These are phyloP conservation scores for Macropis europaea DNA, from an alignment of 2,888 invertebrate genomes.

Conservation along the genomic window DNA sequence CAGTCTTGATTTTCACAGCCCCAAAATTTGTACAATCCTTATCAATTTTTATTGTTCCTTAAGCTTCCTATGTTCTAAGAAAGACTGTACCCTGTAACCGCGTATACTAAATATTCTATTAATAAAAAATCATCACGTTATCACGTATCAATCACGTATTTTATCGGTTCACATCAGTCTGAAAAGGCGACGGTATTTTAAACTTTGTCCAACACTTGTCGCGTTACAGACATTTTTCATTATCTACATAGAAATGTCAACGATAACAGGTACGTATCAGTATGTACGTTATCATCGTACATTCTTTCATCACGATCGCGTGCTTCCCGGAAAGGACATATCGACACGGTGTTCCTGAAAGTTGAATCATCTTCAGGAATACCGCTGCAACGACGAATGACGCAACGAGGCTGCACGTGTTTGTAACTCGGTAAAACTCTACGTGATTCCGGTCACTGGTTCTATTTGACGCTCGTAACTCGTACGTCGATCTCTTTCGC, in stretches of 20 bases:
- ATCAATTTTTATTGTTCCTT: no score
- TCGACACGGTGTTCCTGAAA: not conserved
- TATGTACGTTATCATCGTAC: not conserved
- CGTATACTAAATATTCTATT: no score
- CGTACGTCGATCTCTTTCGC: not conserved
- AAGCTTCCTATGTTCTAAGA: no score
- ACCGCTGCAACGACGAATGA: constrained; percentile 22
- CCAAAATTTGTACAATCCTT: no score
- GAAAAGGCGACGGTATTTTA: no score
- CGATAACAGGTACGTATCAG: no score
- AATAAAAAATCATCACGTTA: no score
- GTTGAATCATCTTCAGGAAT: constrained; percentile 46
- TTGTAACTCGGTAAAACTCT: not conserved
- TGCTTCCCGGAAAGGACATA: not conserved
- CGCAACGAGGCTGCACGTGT: constrained; percentile 27
- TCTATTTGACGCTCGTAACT: not conserved
- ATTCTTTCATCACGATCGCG: not conserved
- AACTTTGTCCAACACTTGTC: not conserved
- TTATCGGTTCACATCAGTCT: not conserved
- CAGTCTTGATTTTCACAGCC: no score
- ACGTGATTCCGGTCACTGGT: constrained; percentile 15
- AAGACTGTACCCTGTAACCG: no score
- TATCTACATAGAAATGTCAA: not conserved
- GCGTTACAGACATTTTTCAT: not conserved
- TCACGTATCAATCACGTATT: no score